Percentiles rank a stretch among this genome's conserved stretches.
Conservation (phyloP, 2,888 invertebrate genomes). For the Sarcophaga rosellei region DNA sequence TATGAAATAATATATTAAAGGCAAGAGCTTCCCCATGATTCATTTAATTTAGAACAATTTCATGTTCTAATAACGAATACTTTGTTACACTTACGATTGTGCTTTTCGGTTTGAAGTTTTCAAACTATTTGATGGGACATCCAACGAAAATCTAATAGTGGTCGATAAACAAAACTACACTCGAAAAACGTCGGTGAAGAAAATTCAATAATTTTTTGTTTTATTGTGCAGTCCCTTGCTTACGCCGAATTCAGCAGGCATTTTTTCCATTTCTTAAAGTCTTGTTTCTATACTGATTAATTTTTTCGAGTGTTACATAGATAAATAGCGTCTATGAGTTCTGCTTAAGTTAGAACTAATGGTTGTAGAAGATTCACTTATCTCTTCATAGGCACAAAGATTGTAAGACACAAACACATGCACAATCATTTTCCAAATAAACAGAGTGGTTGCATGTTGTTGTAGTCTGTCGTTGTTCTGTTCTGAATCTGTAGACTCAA, state of each 20-base stretch:
- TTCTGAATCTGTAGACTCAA: slow-evolving; percentile 74
- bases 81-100: slow-evolving; percentile 46
- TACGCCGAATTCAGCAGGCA: too few species aligned
- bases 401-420: background rate
- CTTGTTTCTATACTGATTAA: too few species aligned
- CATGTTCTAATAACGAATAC: slow-evolving; percentile 49
- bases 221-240: too few species aligned
- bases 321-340: background rate
- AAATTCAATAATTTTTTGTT: background rate
- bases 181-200: background rate
- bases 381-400: background rate
- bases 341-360: background rate
- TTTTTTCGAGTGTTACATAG: too few species aligned
- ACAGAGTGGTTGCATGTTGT: background rate
- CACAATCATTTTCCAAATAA: slow-evolving; percentile 4
- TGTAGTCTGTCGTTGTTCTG: slow-evolving; percentile 40
- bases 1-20: slow-evolving; percentile 16
- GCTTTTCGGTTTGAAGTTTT: slow-evolving; percentile 16
- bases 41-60: slow-evolving; percentile 60
- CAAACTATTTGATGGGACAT: slow-evolving; percentile 34
- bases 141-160: slow-evolving; percentile 31
- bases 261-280: too few species aligned
- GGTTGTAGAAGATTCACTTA: background rate
- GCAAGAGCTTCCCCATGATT: slow-evolving; percentile 61
- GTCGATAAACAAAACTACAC: slow-evolving; percentile 28